phyloP scores from a whole-genome alignment of 2,888 invertebrate genomes.

The Odontocerum albicorne region DNA sequence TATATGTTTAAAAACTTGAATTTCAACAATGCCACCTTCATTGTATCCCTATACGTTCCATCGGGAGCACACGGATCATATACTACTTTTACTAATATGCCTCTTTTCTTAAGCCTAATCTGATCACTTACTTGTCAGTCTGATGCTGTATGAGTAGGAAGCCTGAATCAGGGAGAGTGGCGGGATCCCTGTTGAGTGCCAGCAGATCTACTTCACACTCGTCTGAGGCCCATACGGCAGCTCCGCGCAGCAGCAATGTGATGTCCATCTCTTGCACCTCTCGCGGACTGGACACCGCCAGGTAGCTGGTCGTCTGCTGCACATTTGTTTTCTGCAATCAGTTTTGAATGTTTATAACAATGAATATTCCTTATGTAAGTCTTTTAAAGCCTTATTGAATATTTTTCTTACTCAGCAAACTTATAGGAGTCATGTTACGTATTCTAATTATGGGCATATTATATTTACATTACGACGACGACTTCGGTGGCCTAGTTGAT shows the following conservation, averaged over 20 bases:
- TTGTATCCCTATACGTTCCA: no score
- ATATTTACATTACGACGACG: no score
- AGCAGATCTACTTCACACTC: slow-evolving; percentile 96
- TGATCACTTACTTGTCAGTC: slow-evolving; percentile 59
- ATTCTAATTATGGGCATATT: no score
- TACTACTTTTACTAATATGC: no score
- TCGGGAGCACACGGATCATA: no score
- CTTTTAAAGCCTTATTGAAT: neutral
- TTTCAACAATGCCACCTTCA: no score
- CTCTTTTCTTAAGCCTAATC: no score
- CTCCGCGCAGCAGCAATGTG: slow-evolving; percentile 83
- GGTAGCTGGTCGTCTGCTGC: slow-evolving; percentile 62
- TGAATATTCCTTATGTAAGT: neutral
- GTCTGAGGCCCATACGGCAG: slow-evolving; percentile 93
- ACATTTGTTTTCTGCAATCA: slow-evolving; percentile 1
- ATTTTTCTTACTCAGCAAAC: no score
- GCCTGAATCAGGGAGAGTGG: slow-evolving; percentile 73
- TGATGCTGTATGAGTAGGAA: slow-evolving; percentile 85
- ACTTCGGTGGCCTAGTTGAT: no score
- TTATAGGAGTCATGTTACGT: no score
- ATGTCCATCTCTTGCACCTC: slow-evolving; percentile 99
- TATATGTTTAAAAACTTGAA: no score
- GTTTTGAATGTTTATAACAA: neutral
- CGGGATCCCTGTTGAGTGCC: slow-evolving; percentile 75
- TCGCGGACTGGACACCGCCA: slow-evolving; percentile 92